Base-by-base conservation (phyloP, 2,797 vertebrate species). In the Astyanax mexicanus region DNA sequence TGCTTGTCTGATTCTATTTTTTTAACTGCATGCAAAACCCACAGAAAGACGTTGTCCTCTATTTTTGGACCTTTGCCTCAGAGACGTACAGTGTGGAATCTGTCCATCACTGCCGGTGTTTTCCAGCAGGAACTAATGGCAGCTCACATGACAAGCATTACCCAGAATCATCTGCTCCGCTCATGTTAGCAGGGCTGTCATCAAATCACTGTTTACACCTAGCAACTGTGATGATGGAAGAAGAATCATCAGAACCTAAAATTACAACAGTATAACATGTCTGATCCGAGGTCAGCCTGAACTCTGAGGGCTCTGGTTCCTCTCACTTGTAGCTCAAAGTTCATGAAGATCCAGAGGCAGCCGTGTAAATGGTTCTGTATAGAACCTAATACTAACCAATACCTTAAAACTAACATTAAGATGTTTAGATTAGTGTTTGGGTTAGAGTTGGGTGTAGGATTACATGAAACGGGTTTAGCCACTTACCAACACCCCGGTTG, bases 131-230 rank as follows among this genome's bases (percentile, higher is more conserved):
- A 65, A 75, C 72, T 83, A 86, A 87, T 69, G 67, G 69, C 78
- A 67, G 52, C 72, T 80, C 75, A 81, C 75, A 78, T 79, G 78
- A 73, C 71, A 78, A 74, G 74, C 76, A 79, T 83, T 74, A 68
- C 80, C 79, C 77, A 78, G 72, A 54, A 69, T 79, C 82, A 79
- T 80, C 77, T 73, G 64, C 75, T 60, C 58, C 80, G n/a, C 80
- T 84, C 79, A 27, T 47, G 65, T 84, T 86, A 81, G 27, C 27
- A 44, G 44, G 38, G 37, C 64, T 82, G 79, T 84, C 84, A 85
- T 75, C 78, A 80, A 55, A 37, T 52, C 21, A 49, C 13, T 42
- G 65, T 40, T 73, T 66, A 64, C 32, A 69, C 62, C 69, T 37
- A 55, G 54, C 23, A 4, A 6, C 49, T 44, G 72, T 72, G 70